phyloP scores from a whole-genome alignment of 1,140 invertebrate species.

The Sycophila sp. region DNA sequence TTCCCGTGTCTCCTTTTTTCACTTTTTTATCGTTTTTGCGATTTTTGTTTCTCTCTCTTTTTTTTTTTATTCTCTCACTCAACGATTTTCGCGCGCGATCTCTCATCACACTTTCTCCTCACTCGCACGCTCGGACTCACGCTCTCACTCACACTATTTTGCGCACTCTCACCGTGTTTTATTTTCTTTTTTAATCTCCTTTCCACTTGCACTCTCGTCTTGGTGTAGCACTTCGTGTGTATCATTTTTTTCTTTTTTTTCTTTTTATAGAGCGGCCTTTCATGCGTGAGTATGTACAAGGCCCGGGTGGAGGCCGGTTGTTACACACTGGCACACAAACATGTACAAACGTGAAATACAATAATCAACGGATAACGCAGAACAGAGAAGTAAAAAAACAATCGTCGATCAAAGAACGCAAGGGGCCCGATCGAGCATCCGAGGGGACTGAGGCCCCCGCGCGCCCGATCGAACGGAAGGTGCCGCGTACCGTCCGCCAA shows the following conservation, averaged over 20 bases:
- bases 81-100: slow-evolving; percentile 17
- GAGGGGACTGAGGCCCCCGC: not conserved
- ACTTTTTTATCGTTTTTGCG: slow-evolving; percentile 39
- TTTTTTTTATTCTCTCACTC: slow-evolving; percentile 33
- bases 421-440: slow-evolving; percentile 20
- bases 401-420: slow-evolving; percentile 28
- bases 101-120: slow-evolving; percentile 26
- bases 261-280: slow-evolving; percentile 53
- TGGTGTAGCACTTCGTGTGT: slow-evolving; percentile 56
- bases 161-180: slow-evolving; percentile 22
- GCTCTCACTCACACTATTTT: slow-evolving; percentile 35
- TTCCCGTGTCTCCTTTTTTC: slow-evolving; percentile 54
- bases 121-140: slow-evolving; percentile 25
- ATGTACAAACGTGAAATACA: slow-evolving; percentile 55
- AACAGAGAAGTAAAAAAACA: slow-evolving; percentile 16
- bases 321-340: slow-evolving; percentile 62
- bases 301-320: slow-evolving; percentile 55
- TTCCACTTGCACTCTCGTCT: slow-evolving; percentile 48
- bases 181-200: too few species aligned
- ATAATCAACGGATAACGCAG: slow-evolving; percentile 45
- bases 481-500: slow-evolving; percentile 11
- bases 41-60: slow-evolving; percentile 40
- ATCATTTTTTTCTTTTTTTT: slow-evolving; percentile 41
- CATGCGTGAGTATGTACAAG: slow-evolving; percentile 59
- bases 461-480: slow-evolving; percentile 7